phyloP scores from a whole-genome alignment of 2,113 vertebrate genomes.

The Lamprologus ornatipinnis region DNA sequence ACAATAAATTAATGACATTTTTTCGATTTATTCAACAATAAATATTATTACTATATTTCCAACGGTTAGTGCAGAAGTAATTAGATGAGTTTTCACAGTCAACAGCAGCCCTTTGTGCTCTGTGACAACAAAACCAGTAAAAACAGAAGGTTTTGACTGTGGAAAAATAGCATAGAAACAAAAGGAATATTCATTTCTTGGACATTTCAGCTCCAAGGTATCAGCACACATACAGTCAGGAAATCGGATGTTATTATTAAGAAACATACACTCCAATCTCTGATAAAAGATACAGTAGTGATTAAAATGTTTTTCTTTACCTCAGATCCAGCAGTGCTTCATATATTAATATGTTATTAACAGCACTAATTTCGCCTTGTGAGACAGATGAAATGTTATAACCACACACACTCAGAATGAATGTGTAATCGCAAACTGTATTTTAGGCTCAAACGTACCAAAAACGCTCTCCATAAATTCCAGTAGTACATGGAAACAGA shows the following conservation, averaged over 20 bases:
- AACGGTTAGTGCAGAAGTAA: not conserved
- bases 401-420: not conserved
- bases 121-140: not conserved
- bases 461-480: not conserved
- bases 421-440: not conserved
- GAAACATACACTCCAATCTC: not conserved
- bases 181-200: not conserved
- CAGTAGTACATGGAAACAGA: not conserved
- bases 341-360: not conserved
- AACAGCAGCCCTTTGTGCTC: not conserved
- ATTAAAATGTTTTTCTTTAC: not conserved
- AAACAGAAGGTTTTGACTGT: not conserved
- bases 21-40: slow-evolving; percentile 21
- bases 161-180: not conserved
- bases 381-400: not conserved
- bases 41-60: not conserved
- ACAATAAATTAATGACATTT: not conserved
- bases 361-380: not conserved
- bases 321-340: not conserved
- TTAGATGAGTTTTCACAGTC: not conserved
- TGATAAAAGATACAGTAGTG: not conserved
- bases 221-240: not conserved
- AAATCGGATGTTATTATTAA: not conserved
- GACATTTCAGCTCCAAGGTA: not conserved
- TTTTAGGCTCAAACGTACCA: not conserved